phyloP scores from a whole-genome alignment of 2,888 invertebrate genomes.

The Drosophila mercatorum region DNA sequence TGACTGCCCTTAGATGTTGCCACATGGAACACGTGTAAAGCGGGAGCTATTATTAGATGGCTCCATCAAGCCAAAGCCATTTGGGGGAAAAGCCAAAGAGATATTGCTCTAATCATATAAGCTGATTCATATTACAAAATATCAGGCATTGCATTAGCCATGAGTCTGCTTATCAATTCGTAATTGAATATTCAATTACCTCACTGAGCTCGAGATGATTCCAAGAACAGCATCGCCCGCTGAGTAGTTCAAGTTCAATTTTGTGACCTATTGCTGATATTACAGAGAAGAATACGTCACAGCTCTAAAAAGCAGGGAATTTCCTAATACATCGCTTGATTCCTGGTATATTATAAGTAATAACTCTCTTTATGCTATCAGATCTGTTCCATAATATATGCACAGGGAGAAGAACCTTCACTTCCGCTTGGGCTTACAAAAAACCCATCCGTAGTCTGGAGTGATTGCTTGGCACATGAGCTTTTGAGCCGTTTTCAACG shows the following conservation, averaged over 20 bases:
- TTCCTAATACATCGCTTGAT: neutral
- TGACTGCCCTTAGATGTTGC: conserved; percentile 51
- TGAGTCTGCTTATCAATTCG: conserved; percentile 10
- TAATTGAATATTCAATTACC: conserved; percentile 14
- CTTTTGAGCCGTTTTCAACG: conserved; percentile 38
- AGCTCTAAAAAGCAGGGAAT: neutral
- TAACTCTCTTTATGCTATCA: neutral
- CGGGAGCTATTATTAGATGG: conserved; percentile 44
- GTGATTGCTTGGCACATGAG: conserved; percentile 26
- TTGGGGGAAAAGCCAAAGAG: conserved; percentile 6
- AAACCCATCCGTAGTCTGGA: too few relatives aligned
- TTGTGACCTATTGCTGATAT: neutral
- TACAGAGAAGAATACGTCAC: neutral
- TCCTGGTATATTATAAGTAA: neutral
- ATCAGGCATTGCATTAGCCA: neutral
- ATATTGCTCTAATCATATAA: conserved; percentile 43
- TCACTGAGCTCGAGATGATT: neutral
- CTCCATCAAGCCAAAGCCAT: conserved; percentile 12
- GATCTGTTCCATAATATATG: neutral
- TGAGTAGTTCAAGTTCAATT: conserved; percentile 3
- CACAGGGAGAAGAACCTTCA: conserved; percentile 16
- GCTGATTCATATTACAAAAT: conserved; percentile 35
- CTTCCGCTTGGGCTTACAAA: conserved; percentile 55
- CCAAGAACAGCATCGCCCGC: neutral
- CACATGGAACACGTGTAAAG: conserved; percentile 45